A percentile compares a stretch with the other conserved stretches of the same genome.
Conservation (phyloP, 2,113 vertebrate genomes). For the Menura novaehollandiae region DNA sequence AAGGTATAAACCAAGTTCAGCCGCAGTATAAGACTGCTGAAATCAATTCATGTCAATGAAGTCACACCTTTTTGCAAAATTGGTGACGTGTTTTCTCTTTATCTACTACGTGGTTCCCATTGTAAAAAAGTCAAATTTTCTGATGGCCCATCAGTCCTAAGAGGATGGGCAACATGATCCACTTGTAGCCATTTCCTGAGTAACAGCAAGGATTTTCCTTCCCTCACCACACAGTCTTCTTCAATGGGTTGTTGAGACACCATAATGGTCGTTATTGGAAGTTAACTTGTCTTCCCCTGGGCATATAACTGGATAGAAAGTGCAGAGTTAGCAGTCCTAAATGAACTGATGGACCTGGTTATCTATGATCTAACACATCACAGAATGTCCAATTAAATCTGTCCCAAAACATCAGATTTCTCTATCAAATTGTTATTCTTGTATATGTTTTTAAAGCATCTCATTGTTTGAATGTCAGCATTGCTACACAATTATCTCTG, state of each 20-base stretch:
- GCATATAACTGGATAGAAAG: not conserved
- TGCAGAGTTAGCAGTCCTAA: not conserved
- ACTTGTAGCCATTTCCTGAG: not conserved
- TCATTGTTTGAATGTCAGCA: not conserved
- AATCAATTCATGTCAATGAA: not conserved
- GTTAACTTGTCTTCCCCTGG: not conserved
- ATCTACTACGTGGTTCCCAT: not conserved
- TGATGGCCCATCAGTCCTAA: not conserved
- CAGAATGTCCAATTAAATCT: not conserved
- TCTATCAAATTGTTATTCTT: not conserved
- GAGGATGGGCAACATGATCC: not conserved
- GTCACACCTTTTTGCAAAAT: not conserved
- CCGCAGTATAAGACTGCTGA: not conserved
- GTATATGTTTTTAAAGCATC: not conserved
- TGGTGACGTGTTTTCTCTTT: not conserved
- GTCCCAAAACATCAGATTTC: not conserved
- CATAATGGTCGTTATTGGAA: not conserved
- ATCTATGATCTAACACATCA: not conserved
- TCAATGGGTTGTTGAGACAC: not conserved
- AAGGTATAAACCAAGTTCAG: not conserved
- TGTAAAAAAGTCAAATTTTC: not conserved
- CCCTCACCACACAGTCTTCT: not conserved
- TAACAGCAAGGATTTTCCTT: not conserved
- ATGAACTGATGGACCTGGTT: not conserved
- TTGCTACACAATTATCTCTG: not conserved